Percentiles rank a stretch among this genome's conserved stretches.
Evolutionary conservation across 2,113 vertebrate species (phyloP).

Genomic region (Progne subis): DNA sequence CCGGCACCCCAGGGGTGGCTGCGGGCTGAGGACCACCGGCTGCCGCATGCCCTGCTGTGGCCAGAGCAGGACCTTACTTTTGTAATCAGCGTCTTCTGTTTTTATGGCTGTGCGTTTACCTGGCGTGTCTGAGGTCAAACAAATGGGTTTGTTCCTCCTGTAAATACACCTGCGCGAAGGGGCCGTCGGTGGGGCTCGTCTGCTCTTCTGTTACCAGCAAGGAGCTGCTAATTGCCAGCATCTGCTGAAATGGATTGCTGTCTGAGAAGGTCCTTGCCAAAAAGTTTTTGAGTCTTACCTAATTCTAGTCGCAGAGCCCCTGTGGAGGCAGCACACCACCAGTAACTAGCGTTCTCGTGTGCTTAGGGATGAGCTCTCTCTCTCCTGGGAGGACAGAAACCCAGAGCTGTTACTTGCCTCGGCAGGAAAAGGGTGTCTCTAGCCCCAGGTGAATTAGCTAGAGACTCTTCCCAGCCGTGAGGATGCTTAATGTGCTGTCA

Average conservation of each 20-base stretch:
- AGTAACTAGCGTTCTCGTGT: background rate
- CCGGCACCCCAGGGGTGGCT: background rate
- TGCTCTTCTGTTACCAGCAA: background rate
- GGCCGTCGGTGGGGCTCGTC: background rate
- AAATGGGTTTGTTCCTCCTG: background rate
- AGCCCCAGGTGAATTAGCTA: background rate
- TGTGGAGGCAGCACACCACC: background rate
- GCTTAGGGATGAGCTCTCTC: background rate
- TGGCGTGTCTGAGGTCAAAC: fast-evolving
- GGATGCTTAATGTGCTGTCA: background rate
- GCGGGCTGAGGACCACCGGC: background rate
- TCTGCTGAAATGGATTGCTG: background rate
- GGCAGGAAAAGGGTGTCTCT: background rate
- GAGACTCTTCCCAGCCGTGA: background rate
- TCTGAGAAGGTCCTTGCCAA: background rate
- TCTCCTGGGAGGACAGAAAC: background rate
- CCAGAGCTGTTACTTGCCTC: background rate
- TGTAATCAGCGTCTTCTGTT: background rate
- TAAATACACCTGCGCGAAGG: background rate
- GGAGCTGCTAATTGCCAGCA: background rate
- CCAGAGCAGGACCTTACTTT: background rate
- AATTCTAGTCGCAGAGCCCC: background rate
- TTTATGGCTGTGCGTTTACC: fast-evolving
- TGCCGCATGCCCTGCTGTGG: fast-evolving
- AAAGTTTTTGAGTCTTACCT: conserved; percentile 12